A percentile compares a stretch with the other conserved stretches of the same genome.
These are phyloP conservation scores for Urechis unicinctus DNA, from an alignment of 2,888 invertebrate genomes.

Conservation along the genomic window DNA sequence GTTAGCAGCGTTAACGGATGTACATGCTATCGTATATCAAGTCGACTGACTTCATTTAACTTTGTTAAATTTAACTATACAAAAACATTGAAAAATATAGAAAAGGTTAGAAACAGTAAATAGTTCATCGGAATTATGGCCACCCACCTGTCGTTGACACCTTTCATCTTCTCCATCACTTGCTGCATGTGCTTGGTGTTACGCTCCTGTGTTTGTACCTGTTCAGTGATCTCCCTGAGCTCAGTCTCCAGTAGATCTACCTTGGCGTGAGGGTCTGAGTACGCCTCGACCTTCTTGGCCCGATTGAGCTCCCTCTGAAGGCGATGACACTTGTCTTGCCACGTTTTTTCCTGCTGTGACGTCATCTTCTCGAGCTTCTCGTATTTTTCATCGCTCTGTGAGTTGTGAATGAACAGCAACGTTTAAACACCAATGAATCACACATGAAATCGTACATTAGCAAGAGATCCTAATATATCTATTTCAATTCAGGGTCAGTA, in stretches of 20 bases:
- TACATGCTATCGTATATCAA: no score
- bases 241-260: background rate
- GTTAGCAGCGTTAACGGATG: no score
- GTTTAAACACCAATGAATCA: no score
- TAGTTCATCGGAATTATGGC: background rate
- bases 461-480: no score
- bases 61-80: no score
- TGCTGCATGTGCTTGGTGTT: background rate
- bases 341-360: background rate
- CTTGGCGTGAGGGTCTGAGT: background rate
- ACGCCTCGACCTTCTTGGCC: background rate
- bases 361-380: background rate
- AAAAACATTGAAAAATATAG: no score
- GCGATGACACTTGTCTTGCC: background rate
- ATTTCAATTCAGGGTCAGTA: no score
- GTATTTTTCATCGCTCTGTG: no score
- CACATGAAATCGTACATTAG: no score
- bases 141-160: background rate
- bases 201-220: background rate
- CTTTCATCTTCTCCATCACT: background rate
- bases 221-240: background rate
- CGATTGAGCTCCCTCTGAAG: background rate
- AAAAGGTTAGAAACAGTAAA: no score
- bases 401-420: no score
- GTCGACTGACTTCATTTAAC: no score